Percentiles rank a stretch among this genome's conserved stretches.
Evolutionary conservation across 1,140 invertebrate species (phyloP).

Genomic region (Calephelis nemesis): DNA sequence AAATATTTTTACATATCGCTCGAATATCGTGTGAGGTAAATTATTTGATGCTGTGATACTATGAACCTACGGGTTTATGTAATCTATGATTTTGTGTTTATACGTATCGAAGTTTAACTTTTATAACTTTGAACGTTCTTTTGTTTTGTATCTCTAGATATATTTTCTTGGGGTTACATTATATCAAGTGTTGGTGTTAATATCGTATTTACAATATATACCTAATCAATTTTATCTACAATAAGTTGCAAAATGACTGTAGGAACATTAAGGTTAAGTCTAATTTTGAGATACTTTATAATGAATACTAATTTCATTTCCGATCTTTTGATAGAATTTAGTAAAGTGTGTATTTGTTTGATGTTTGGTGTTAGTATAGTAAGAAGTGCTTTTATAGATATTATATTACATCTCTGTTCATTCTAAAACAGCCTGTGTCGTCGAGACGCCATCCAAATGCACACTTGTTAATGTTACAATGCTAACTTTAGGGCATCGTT

Average conservation of each 20-base stretch:
- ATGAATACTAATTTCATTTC: constrained; percentile 45
- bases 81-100: constrained; percentile 25
- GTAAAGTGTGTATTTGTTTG: constrained; percentile 60
- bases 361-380: constrained; percentile 73
- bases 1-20: constrained; percentile 57
- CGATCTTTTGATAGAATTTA: constrained; percentile 42
- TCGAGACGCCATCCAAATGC: too few relatives aligned
- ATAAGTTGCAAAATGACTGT: constrained; percentile 43
- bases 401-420: constrained; percentile 10
- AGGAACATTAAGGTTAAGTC: constrained; percentile 63
- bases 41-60: constrained; percentile 66
- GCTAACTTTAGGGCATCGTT: too few relatives aligned
- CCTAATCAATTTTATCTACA: constrained; percentile 25
- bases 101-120: constrained; percentile 42
- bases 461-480: too few relatives aligned
- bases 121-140: constrained; percentile 43
- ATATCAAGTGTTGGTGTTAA: constrained; percentile 33
- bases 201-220: constrained; percentile 38
- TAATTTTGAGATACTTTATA: constrained; percentile 57
- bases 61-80: constrained; percentile 29
- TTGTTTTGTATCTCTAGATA: constrained; percentile 48
- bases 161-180: constrained; percentile 53
- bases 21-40: constrained; percentile 48
- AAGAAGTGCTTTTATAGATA: constrained; percentile 68
- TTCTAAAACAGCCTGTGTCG: too few relatives aligned